Base-by-base conservation (phyloP, 2,797 vertebrate genomes). In the Triplophysa yarkandensis region DNA sequence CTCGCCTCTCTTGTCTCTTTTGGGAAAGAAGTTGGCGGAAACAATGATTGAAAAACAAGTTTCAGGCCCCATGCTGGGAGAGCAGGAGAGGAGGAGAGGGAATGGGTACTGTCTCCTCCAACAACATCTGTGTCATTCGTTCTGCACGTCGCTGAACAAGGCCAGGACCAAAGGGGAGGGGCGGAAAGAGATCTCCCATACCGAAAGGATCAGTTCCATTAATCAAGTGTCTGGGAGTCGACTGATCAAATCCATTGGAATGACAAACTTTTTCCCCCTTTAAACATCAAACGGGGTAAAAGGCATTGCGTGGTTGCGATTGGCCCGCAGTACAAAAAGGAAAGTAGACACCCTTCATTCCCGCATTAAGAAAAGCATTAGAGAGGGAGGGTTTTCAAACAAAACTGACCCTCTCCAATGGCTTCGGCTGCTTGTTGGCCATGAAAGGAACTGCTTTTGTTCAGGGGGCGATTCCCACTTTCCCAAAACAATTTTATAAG, bases 11-110 rank as follows among this genome's bases (percentile, higher is more conserved):
- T 84, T 84, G 77, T 83, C 78, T 83, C 77, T 84, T 86, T 85
- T 86, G 87, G 80, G 71, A 78, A 66, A 81, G 80, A 87, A 85
- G 83, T 83, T 85, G 86, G 76, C 86, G 81, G 65, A 77, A 83
- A 91, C 89, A 91, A 90, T 92, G 89, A 91, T 89, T 88, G 89
- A 90, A 92, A 92, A 91, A 91, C 90, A 90, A 92, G 90, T 88
- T 91, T 86, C 87, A 88, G 91, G 91, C 92, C 89, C 89, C 94
- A 94, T 93, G 92, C 93, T 93, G 93, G 74, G 93, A 82, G 82
- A 76, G 73, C 81, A 85, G 83, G 86, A 85, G 86, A 85, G 86
- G 81, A 81, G 81, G 86, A 88, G 87, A 82, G 88, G 85, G 83
- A 80, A 87, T 86, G 88, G 89, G 88, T 87, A 85, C 89, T 88